Evolutionary conservation across 2,113 vertebrate species (phyloP), one percentile per base, ranked within the genome.

Genomic region (Lophius piscatorius): DNA sequence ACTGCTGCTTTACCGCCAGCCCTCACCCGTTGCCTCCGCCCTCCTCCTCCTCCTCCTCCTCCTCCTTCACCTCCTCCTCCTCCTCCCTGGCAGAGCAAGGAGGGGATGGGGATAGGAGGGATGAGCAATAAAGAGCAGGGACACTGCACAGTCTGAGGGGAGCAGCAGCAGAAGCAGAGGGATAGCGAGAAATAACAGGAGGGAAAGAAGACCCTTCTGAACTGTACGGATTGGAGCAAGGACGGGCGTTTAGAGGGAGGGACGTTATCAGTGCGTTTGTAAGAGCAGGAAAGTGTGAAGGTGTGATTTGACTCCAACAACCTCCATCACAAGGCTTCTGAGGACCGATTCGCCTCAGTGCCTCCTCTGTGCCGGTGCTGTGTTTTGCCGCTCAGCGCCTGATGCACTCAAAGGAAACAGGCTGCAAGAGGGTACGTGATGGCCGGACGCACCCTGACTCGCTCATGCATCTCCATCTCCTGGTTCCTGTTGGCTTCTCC

Each of bases 71-170:
- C 72, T 23, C 46, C 39, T 28, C 68, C 56, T 58, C 66, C 46
- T 35, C 50, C 24, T 62, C 57, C 31, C 47, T 10, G 17, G 51
- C 62, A 56, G 1, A n/a, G 51, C 63, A 73, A 61, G 68, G 72
- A 77, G 67, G 57, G 72, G 56, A 70, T 36, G 50, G 38, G 42
- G 56, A 61, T 57, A 44, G 63, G 63, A 70, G 78, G 58, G 73
- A 78, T 63, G 82, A 83, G 87, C 77, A 67, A 81, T 87, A 87
- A 85, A 83, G 71, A 85, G 70, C 78, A 66, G 70, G 63, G 73
- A 86, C 75, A 62, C 65, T 74, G 74, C 51, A 73, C 69, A 68
- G 48, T 76, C 71, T 72, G 78, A 83, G 67, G 75, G 73, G 67
- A n/a, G 75, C 61, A 73, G 71, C 31, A 49, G 59, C 48, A 51